Evolutionary conservation across 2,888 invertebrate species (phyloP).

Genomic region (Coenonympha glycerion): DNA sequence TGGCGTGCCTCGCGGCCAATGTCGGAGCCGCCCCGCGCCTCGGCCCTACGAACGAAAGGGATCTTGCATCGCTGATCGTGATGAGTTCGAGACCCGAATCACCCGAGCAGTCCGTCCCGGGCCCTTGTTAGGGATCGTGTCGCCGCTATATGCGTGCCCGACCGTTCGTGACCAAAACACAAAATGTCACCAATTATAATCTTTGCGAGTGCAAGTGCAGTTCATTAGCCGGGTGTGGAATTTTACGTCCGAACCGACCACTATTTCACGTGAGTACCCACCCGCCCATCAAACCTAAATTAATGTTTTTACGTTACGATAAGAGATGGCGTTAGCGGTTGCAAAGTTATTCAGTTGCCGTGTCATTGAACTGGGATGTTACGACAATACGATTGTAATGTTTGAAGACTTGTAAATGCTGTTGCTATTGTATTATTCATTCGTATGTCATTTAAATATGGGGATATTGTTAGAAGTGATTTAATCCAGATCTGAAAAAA

Average conservation of each 20-base stretch:
- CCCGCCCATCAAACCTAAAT: conserved; percentile 38
- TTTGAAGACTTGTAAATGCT: conserved; percentile 44
- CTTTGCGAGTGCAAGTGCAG: conserved; percentile 45
- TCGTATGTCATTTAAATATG: too few species aligned
- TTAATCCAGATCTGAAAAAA: too few species aligned
- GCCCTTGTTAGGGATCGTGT: conserved; percentile 62
- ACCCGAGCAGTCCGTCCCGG: conserved; percentile 52
- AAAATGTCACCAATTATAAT: conserved; percentile 43
- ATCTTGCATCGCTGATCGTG: conserved; percentile 37
- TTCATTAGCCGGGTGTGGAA: conserved; percentile 40
- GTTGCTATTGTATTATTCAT: too few species aligned
- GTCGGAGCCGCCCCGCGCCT: conserved; percentile 37
- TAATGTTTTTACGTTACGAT: conserved; percentile 37
- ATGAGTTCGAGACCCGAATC: conserved; percentile 34
- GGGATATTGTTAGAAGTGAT: too few species aligned
- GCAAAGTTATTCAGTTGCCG: conserved; percentile 32
- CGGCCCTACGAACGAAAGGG: conserved; percentile 65
- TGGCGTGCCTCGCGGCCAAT: conserved; percentile 55
- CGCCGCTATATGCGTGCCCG: conserved; percentile 43
- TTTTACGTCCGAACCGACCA: conserved; percentile 39
- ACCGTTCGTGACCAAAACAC: conserved; percentile 54
- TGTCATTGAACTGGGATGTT: conserved; percentile 61
- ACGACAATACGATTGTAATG: conserved; percentile 32
- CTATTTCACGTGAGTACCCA: conserved; percentile 57
- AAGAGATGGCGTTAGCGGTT: conserved; percentile 63